Percentiles rank a stretch among this genome's conserved stretches.
Conservation (phyloP, 2,113 vertebrate species). For the Acinonyx jubatus region DNA sequence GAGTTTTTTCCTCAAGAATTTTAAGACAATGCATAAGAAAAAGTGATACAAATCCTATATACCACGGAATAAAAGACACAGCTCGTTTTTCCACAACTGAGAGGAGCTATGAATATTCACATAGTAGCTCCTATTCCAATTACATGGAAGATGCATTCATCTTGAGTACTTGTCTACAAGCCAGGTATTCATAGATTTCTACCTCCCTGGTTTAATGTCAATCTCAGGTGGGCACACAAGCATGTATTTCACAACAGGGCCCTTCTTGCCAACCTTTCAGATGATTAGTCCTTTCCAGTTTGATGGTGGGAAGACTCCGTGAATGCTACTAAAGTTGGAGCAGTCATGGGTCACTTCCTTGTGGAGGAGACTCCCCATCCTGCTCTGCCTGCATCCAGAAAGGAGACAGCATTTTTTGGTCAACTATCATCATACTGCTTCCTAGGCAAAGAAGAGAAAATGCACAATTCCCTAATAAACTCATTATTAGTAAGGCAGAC, state of each 20-base stretch:
- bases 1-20: neutral
- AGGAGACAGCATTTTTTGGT: neutral
- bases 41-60: neutral
- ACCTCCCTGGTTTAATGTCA: conserved; percentile 81
- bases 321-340: neutral
- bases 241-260: conserved; percentile 77
- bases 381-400: neutral
- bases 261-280: conserved; percentile 80
- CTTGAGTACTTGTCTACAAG: conserved; percentile 74
- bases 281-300: conserved; percentile 69
- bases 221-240: conserved; percentile 76
- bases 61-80: conserved; percentile 17
- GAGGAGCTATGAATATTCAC: conserved; percentile 51
- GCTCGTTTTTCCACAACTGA: conserved; percentile 16
- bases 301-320: conserved; percentile 65
- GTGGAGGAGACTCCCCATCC: neutral
- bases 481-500: conserved; percentile 3
- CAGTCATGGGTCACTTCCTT: conserved; percentile 43
- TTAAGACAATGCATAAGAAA: conserved; percentile 15
- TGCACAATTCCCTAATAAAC: conserved; percentile 34
- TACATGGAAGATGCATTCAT: conserved; percentile 67
- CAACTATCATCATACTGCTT: neutral
- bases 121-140: conserved; percentile 49
- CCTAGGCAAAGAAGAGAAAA: conserved; percentile 35
- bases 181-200: conserved; percentile 80